Evolutionary conservation across 2,888 invertebrate genomes (phyloP), one percentile per base, ranked within the genome.

Genomic region (Zygogramma bicolorata): DNA sequence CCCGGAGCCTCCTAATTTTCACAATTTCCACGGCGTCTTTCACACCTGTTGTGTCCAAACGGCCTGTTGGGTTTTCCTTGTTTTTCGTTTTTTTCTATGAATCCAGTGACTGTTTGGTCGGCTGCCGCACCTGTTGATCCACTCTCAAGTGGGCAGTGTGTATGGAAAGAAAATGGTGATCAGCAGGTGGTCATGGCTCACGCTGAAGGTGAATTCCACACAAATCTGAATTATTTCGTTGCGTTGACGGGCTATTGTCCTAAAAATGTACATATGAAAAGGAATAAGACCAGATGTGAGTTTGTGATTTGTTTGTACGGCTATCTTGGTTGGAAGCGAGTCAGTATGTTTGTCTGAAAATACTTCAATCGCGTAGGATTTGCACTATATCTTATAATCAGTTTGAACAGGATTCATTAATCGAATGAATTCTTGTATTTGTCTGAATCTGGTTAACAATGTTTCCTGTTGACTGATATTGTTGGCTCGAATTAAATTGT

Each of bases 1-100:
- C 62, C 73, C 42, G 42, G 73, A 61, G 73, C 59, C 40, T 71
- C 73, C 73, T 71, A 69, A 75, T 66, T 75, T 73, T 67, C 73
- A 63, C 46, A 59, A 42, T 53, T 53, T 53, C 27, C 27, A 25
- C 25, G 5, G 27, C 25, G 0, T 46, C 46, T 46, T 46, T 46
- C 46, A 20, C 46, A 46, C 46, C 46, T 46, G 46, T 46, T 46
- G 46, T 46, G 46, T 46, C 46, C 46, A 46, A 27, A 27, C 27
- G 22, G 53, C 53, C 27, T 53, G 53, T 25, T 25, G 7, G 53
- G 27, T n/a, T 53, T 27, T 53, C 13, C 53, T 22, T 5, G 13
- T n/a, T 25, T 22, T 1, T 53, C 25, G n/a, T 53, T 53, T 53
- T n/a, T 22, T 22, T 22, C 53, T n/a, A 15, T 13, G 2, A n/a